phyloP scores from a whole-genome alignment of 2,888 invertebrate species.

The Eutolmus rufibarbis region DNA sequence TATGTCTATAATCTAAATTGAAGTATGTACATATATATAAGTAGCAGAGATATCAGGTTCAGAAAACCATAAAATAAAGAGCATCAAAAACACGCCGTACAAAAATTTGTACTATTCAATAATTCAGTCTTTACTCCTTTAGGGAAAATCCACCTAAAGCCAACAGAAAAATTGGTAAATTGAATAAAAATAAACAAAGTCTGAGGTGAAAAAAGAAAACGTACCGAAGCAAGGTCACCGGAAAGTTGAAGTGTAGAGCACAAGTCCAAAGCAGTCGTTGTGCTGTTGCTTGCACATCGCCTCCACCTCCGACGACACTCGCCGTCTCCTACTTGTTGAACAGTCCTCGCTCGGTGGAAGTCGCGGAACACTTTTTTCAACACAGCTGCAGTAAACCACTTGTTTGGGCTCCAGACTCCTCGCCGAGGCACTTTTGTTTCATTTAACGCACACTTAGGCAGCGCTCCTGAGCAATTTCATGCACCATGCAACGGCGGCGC shows the following conservation, averaged over 20 bases:
- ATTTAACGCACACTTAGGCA: not conserved
- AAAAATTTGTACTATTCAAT: not conserved
- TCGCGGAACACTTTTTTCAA: not conserved
- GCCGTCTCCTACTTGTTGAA: not conserved
- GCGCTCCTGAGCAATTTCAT: not conserved
- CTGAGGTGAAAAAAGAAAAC: not conserved
- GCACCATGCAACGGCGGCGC: not conserved
- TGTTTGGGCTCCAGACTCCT: not conserved
- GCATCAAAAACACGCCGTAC: not conserved
- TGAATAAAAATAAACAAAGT: not conserved
- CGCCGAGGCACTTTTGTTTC: not conserved
- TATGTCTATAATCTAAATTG: too few relatives aligned
- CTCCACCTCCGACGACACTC: not conserved
- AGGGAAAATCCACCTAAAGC: not conserved
- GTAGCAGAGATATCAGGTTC: too few relatives aligned
- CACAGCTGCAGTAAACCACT: not conserved
- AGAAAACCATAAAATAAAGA: not conserved
- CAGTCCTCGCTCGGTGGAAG: not conserved
- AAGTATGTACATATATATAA: too few relatives aligned
- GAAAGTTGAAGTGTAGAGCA: not conserved
- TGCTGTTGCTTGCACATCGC: not conserved
- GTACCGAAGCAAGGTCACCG: not conserved
- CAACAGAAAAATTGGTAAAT: not conserved
- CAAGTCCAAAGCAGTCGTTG: not conserved
- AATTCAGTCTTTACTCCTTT: not conserved